Percentiles rank a stretch among this genome's conserved stretches.
Evolutionary conservation across 2,888 invertebrate genomes (phyloP).

Genomic region (Gibbula magus): DNA sequence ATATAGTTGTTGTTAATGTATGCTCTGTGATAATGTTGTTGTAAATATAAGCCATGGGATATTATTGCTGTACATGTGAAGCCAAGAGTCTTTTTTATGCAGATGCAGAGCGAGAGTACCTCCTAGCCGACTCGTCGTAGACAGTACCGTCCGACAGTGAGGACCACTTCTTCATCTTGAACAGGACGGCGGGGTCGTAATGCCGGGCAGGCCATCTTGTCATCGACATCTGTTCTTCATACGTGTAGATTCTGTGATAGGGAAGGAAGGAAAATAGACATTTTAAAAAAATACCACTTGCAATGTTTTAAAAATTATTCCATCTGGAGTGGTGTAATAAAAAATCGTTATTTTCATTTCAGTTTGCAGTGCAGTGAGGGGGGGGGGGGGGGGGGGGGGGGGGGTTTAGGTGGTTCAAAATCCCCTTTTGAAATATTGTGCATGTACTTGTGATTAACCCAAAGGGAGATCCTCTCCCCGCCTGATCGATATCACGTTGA

Average conservation of each 20-base stretch:
- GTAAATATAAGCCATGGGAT: no score
- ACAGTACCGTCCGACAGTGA: not conserved
- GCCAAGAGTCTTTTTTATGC: not conserved
- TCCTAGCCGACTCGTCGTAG: not conserved
- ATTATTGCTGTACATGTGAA: not conserved
- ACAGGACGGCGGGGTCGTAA: not conserved
- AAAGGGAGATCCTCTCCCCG: no score
- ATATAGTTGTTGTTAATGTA: no score
- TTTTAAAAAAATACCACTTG: not conserved
- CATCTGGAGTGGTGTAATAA: no score
- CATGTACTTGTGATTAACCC: no score
- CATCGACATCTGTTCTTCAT: not conserved
- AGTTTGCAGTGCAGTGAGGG: no score
- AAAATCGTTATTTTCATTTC: no score
- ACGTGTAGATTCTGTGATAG: not conserved
- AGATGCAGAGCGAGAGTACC: not conserved
- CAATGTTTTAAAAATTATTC: not conserved
- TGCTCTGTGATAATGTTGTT: no score
- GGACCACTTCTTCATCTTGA: not conserved
- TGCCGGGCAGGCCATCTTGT: not conserved
- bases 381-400: no score
- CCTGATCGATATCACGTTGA: no score
- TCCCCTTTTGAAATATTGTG: no score
- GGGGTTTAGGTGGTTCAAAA: no score
- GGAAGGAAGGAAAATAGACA: not conserved